Percentiles rank a stretch among this genome's conserved stretches.
These are phyloP conservation scores for Parazoanthus atlanticus DNA, from an alignment of 92 coral and sea anemone genomes.

Conservation along the genomic window DNA sequence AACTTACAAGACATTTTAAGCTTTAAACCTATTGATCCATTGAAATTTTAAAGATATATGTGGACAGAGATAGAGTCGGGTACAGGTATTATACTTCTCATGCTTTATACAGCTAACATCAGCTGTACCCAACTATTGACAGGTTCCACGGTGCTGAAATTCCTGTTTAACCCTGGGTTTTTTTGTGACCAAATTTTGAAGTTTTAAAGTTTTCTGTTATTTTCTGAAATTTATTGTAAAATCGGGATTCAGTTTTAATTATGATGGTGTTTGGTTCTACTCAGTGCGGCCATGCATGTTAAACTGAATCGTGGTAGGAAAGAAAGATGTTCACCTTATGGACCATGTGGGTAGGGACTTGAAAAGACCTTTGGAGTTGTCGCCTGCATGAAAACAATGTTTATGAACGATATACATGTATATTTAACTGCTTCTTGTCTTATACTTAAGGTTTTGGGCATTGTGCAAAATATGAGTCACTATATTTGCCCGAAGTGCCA, in stretches of 20 bases:
- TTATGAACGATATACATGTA: background rate
- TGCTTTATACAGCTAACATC: no score
- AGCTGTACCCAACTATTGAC: no score
- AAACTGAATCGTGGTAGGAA: background rate
- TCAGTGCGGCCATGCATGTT: background rate
- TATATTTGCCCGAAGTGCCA: slow-evolving; percentile 92
- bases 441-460: slow-evolving; percentile 78
- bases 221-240: no score
- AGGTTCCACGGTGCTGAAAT: no score
- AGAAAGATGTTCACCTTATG: background rate
- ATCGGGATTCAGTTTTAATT: background rate
- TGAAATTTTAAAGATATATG: no score
- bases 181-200: background rate
- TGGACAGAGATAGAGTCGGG: no score
- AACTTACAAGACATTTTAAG: background rate
- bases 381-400: background rate
- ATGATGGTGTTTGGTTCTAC: no score
- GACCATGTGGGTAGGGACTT: background rate
- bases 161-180: no score
- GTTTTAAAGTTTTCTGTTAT: no score
- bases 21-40: no score
- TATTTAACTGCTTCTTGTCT: background rate
- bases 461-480: slow-evolving; percentile 96
- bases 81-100: no score
- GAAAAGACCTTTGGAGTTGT: background rate